Evolutionary conservation across 2,888 invertebrate genomes (phyloP), one percentile per base, ranked within the genome.

Genomic region (Apamea sordens): DNA sequence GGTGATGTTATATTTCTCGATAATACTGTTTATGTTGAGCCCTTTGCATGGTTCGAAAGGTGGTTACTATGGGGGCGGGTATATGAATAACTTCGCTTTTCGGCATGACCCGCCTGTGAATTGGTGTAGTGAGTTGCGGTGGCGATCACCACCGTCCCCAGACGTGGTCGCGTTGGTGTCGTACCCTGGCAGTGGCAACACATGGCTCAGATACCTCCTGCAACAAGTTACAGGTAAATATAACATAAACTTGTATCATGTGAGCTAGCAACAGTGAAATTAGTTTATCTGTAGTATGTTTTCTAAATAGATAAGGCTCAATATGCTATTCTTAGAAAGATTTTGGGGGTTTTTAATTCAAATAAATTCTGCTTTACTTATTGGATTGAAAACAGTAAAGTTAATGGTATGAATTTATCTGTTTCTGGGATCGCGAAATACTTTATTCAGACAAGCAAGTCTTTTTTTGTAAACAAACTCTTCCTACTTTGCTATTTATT

Each of bases 151-250:
- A 0, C 97, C 97, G 18, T 95, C 97, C 1, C 83, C 90, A 0
- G 89, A 94, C 21, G 95, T 97, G 15, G 97, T 97, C 0, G 98
- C 98, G 1, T 94, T 98, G 56, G 98, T 98, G 0, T 98, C 98
- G 0, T 98, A 98, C 93, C 98, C 98, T 10, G 98, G 98, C n/a
- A 98, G 98, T 91, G 98, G 98, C 0, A 98, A 98, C 92, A 98
- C 98, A 41, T 98, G 98, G 98, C 94, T 98, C 28, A 95, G 98
- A 78, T 98, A 98, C 92, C 94, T 98, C 65, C 93, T 98, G 69
- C 98, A 98, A 92, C 98, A 98, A 94, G 97, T 97, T 50, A 98
- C 98, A 92, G 98, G 98, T 98, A 88, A 70, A 72, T 64, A 69
- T 13, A 77, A n/a, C 41, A 32, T 21, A 10, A 41, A 32, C 1